phyloP scores from a whole-genome alignment of 2,888 invertebrate genomes.

The Nezara viridula region DNA sequence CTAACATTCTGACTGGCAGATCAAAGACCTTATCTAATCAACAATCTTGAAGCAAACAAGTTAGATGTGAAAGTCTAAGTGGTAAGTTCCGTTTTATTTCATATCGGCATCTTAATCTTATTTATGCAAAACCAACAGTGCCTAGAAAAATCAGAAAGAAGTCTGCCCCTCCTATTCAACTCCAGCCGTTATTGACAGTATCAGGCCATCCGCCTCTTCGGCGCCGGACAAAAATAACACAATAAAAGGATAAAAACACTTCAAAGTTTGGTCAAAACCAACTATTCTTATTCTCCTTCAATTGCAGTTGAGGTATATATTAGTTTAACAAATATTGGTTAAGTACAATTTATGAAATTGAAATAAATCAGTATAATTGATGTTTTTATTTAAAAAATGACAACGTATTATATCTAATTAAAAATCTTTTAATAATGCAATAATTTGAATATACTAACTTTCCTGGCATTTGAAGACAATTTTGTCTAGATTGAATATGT shows the following conservation, averaged over 20 bases:
- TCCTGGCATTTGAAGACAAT: too few species aligned
- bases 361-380: too few species aligned
- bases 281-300: background rate
- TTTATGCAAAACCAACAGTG: slow-evolving; percentile 43
- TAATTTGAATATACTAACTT: too few species aligned
- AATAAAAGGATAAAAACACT: background rate
- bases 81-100: slow-evolving; percentile 35
- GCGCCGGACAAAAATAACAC: background rate
- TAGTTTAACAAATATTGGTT: too few species aligned
- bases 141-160: slow-evolving; percentile 24
- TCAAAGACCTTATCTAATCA: background rate
- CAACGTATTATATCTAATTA: too few species aligned
- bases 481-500: too few species aligned
- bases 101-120: slow-evolving; percentile 33
- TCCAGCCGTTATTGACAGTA: background rate
- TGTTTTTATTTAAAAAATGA: too few species aligned
- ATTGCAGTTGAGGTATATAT: too few species aligned
- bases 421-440: too few species aligned
- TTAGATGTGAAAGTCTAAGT: slow-evolving; percentile 28
- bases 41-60: slow-evolving; percentile 31
- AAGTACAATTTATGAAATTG: too few species aligned
- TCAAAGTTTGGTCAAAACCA: background rate
- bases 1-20: background rate
- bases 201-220: background rate
- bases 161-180: background rate